Evolutionary conservation across 2,113 vertebrate genomes (phyloP).

Genomic region (Aegotheles bennettii): DNA sequence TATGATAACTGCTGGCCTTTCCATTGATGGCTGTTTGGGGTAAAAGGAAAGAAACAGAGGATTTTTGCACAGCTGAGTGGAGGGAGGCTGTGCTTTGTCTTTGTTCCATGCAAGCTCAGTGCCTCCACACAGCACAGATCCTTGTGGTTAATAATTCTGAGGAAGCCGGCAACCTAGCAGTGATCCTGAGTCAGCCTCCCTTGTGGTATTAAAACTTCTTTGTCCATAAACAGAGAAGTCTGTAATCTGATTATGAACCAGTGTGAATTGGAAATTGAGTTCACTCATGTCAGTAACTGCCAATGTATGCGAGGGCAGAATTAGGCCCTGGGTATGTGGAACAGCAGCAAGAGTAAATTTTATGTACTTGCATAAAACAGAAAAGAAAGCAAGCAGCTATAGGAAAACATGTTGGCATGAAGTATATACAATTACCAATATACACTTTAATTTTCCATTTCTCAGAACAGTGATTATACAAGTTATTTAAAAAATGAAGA

Average conservation of each 20-base stretch:
- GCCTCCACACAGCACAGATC: rapidly evolving
- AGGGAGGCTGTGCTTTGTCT: not conserved
- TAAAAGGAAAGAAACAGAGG: not conserved
- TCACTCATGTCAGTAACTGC: not conserved
- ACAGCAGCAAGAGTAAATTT: not conserved
- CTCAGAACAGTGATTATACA: not conserved
- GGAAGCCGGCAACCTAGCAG: not conserved
- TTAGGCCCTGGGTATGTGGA: not conserved
- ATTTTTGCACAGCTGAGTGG: not conserved
- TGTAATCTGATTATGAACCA: not conserved
- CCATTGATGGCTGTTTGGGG: not conserved
- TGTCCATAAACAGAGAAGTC: not conserved
- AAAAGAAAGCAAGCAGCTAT: not conserved
- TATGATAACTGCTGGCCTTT: not conserved
- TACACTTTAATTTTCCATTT: not conserved
- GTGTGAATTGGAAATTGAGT: not conserved
- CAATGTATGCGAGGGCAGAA: not conserved
- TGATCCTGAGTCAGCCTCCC: not conserved
- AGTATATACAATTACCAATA: not conserved
- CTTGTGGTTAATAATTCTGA: not conserved
- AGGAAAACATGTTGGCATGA: not conserved
- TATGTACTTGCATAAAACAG: not conserved
- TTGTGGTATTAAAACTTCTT: not conserved
- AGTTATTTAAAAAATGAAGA: not conserved
- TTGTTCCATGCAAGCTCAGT: not conserved